Conservation (phyloP, 2,888 invertebrate genomes). For the Lutraria lutraria region DNA sequence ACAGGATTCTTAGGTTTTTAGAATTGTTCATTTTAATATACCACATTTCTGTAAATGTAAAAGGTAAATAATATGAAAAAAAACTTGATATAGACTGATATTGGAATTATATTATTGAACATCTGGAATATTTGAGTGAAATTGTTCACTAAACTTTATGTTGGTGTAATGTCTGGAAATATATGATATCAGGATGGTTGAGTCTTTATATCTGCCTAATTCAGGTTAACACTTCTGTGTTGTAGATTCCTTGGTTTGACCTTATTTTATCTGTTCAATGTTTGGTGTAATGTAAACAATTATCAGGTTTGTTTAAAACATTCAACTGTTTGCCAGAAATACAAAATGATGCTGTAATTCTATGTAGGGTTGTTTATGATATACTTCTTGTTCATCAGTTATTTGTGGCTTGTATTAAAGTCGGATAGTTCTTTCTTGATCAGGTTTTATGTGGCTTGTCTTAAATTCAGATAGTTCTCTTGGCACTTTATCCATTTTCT, state of each 20-base stretch:
- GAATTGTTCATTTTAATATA: too few relatives aligned
- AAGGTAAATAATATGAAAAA: too few relatives aligned
- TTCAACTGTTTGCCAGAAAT: slow-evolving; percentile 3
- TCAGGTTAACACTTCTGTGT: not conserved
- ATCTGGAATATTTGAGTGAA: not conserved
- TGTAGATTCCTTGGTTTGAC: not conserved
- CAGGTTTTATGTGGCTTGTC: not conserved
- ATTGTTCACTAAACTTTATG: not conserved
- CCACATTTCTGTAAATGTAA: too few relatives aligned
- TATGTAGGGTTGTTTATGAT: not conserved
- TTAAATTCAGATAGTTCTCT: not conserved
- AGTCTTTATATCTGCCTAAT: not conserved
- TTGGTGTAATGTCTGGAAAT: slow-evolving; percentile 1
- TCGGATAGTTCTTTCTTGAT: not conserved
- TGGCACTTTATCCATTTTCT: not conserved
- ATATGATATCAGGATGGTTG: not conserved
- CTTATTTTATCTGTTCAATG: not conserved
- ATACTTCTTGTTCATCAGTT: not conserved
- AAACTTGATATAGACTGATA: not conserved
- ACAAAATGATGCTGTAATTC: not conserved
- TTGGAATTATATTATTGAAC: not conserved
- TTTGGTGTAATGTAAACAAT: slow-evolving; percentile 4
- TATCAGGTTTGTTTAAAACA: slow-evolving; percentile 13
- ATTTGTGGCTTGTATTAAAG: not conserved
- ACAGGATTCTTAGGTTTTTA: too few relatives aligned